Evolutionary conservation across 2,888 invertebrate genomes (phyloP).

Genomic region (Anagyrus pseudococci): DNA sequence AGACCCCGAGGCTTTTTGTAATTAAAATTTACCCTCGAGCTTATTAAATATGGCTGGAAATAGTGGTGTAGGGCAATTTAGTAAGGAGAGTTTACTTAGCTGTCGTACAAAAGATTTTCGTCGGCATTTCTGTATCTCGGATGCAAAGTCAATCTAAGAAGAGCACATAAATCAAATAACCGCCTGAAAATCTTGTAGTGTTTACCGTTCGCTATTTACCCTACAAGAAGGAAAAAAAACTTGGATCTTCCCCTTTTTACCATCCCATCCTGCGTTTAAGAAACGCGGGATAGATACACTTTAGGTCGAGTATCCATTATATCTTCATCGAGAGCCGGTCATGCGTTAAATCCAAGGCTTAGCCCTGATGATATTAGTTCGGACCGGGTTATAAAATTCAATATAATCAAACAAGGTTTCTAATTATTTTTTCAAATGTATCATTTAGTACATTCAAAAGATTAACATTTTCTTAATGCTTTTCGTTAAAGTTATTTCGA

Average conservation of each 20-base stretch:
- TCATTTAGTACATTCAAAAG: no score
- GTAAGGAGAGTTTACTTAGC: no score
- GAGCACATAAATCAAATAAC: conserved; percentile 25
- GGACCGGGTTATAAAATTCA: conserved; percentile 2
- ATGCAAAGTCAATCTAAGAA: background rate
- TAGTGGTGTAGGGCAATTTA: no score
- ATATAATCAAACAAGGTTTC: conserved; percentile 11
- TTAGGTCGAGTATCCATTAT: conserved; percentile 15
- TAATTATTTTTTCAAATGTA: no score
- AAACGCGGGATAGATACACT: conserved; percentile 14
- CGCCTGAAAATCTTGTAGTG: conserved; percentile 15
- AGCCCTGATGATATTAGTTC: conserved; percentile 24
- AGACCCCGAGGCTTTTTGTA: no score
- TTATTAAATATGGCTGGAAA: no score
- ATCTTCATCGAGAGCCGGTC: conserved; percentile 24
- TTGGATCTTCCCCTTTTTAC: conserved; percentile 24
- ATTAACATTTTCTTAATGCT: no score
- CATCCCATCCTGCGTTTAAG: conserved; percentile 13
- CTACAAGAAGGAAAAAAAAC: conserved; percentile 19
- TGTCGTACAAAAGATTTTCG: no score
- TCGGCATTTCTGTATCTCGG: no score
- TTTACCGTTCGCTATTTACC: conserved; percentile 32
- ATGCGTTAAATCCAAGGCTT: conserved; percentile 29
- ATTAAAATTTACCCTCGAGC: no score
- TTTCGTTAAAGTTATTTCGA: no score